Base-by-base conservation (phyloP, 2,888 invertebrate genomes). In the Tipula confusa region DNA sequence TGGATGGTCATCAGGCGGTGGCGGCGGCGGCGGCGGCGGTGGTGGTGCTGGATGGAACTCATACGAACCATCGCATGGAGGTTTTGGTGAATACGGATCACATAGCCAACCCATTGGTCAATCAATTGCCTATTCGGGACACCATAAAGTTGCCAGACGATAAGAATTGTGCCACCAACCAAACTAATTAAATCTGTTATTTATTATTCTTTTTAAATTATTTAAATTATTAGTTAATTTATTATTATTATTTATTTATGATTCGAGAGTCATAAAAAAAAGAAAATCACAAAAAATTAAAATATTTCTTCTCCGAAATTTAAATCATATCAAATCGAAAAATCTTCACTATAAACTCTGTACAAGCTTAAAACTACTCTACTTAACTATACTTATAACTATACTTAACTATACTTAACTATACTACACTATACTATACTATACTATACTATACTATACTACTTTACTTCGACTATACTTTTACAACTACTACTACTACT, bases 91-190 rank as follows among this genome's bases (percentile, higher is more conserved):
- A 87, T 88, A 91, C 84, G 91, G 91, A 33, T 89, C 91, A 84
- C 91, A 91, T 87, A 90, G 91, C 85, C 88, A 90, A 84, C 91
- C 91, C 80, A 90, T 91, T 84, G 91, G 90, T 82, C 91, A 91
- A 87, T 88, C 90, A 38, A 87, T 91, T 84, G 91, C 91, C 84
- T 91, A 91, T 88, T 88, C 88, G 85, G 91, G 89, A 85, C 91
- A 91, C 87, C 89, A 89, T 85, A 88, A 88, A 86, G 87, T 87
- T 86, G 83, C 84, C 18, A 87, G 88, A 85, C 89, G 89, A 87
- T 89, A 89, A 88, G 9, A 24, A 64, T 24, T 24, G 64, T 6
- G 24, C 2, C n/a, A n/a, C n/a, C 2, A 43, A n/a, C n/a, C 2
- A 43, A 2, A 9, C 24, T 24, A 24, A 64, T 64, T 24, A 64